Percentiles rank a stretch among this genome's conserved stretches.
These are phyloP conservation scores for Cheilosia grossa DNA, from an alignment of 2,888 invertebrate genomes.

Conservation along the genomic window DNA sequence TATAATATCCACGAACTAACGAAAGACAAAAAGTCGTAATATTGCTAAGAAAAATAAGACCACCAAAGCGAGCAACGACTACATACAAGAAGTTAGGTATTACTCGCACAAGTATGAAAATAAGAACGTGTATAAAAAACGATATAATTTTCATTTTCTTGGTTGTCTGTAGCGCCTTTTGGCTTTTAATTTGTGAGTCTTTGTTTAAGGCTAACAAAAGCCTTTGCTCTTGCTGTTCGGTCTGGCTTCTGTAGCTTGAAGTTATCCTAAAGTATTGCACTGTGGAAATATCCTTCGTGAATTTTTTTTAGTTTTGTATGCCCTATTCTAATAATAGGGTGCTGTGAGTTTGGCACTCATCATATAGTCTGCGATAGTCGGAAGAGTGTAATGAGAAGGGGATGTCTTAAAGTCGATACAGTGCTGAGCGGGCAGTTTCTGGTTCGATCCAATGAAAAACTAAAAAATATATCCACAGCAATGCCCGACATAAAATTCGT, in stretches of 20 bases:
- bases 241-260: slow-evolving; percentile 27
- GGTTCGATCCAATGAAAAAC: too few species aligned
- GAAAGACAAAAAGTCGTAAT: slow-evolving; percentile 37
- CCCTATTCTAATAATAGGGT: background rate
- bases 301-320: slow-evolving; percentile 1
- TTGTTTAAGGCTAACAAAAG: slow-evolving; percentile 67
- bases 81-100: background rate
- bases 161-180: slow-evolving; percentile 59
- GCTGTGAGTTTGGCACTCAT: background rate
- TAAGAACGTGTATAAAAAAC: slow-evolving; percentile 40
- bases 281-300: slow-evolving; percentile 44
- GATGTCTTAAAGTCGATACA: too few species aligned
- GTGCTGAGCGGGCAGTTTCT: too few species aligned
- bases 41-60: slow-evolving; percentile 34
- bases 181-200: slow-evolving; percentile 62
- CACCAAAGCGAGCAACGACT: slow-evolving; percentile 19
- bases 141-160: slow-evolving; percentile 53
- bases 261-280: slow-evolving; percentile 41
- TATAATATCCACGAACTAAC: background rate
- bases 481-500: too few species aligned
- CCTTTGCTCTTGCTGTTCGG: slow-evolving; percentile 22
- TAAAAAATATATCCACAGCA: too few species aligned
- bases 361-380: too few species aligned
- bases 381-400: too few species aligned
- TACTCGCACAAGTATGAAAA: background rate